Evolutionary conservation across 1,140 invertebrate species (phyloP).

Genomic region (Drosophila sturtevanti): DNA sequence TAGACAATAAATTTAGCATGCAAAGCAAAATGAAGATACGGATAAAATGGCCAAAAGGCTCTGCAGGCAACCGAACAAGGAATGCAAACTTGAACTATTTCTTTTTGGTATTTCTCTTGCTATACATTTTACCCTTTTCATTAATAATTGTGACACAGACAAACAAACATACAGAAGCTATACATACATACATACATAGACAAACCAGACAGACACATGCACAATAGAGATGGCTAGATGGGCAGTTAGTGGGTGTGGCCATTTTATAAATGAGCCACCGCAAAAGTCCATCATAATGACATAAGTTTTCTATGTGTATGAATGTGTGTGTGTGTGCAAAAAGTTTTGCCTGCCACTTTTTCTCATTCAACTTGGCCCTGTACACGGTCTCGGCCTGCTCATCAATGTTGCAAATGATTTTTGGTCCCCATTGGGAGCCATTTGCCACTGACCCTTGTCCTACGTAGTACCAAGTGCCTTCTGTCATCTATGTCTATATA

Average conservation of each 20-base stretch:
- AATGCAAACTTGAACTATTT: slow-evolving; percentile 9
- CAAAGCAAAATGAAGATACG: slow-evolving; percentile 36
- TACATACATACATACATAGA: slow-evolving; percentile 1
- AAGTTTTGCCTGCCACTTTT: slow-evolving; percentile 41
- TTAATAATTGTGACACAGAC: slow-evolving; percentile 64
- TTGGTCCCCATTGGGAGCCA: slow-evolving; percentile 50
- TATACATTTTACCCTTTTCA: slow-evolving; percentile 37
- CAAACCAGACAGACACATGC: neutral
- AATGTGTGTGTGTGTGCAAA: slow-evolving; percentile 24
- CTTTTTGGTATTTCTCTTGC: slow-evolving; percentile 11
- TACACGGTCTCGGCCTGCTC: slow-evolving; percentile 9
- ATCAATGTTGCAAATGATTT: slow-evolving; percentile 76
- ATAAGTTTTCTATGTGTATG: slow-evolving; percentile 48
- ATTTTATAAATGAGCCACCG: slow-evolving; percentile 58
- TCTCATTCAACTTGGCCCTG: neutral
- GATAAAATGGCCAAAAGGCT: slow-evolving; percentile 26
- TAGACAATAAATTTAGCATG: slow-evolving; percentile 66
- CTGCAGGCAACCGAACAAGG: neutral
- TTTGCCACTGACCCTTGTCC: slow-evolving; percentile 41
- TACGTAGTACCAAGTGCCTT: neutral
- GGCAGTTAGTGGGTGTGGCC: slow-evolving; percentile 21
- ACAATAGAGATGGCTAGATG: neutral
- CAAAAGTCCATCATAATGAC: slow-evolving; percentile 68
- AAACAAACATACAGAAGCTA: too few relatives aligned
- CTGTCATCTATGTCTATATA: slow-evolving; percentile 28